These are phyloP conservation scores for Coenonympha glycerion DNA, from an alignment of 2,888 invertebrate genomes.

Conservation along the genomic window DNA sequence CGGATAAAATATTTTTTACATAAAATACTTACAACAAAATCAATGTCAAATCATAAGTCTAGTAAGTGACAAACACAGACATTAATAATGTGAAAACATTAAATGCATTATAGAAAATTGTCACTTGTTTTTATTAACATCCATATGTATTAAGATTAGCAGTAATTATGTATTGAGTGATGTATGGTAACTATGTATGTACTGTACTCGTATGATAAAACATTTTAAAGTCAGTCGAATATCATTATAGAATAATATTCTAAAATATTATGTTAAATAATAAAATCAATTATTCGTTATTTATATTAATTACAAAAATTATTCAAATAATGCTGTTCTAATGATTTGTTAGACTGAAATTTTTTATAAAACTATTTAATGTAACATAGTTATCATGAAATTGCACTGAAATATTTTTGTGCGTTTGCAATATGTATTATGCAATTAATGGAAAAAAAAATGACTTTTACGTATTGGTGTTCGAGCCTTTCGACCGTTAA, in stretches of 20 bases:
- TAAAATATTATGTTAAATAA: neutral
- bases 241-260: slow-evolving; percentile 10
- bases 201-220: slow-evolving; percentile 35
- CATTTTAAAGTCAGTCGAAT: slow-evolving; percentile 13
- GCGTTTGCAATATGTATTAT: neutral
- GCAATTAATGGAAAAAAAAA: too few species aligned
- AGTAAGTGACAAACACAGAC: too few species aligned
- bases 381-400: too few species aligned
- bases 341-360: neutral
- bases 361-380: neutral
- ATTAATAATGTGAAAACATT: too few species aligned
- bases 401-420: neutral
- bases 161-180: slow-evolving; percentile 23
- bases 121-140: too few species aligned
- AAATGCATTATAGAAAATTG: too few species aligned
- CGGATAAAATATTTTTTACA: too few species aligned
- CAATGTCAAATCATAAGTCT: too few species aligned
- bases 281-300: neutral
- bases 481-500: too few species aligned
- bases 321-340: neutral
- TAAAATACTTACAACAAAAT: too few species aligned
- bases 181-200: slow-evolving; percentile 40
- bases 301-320: neutral
- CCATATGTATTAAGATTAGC: neutral
- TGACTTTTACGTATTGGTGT: too few species aligned